A percentile compares a stretch with the other conserved stretches of the same genome.
These are phyloP conservation scores for Elachura formosa DNA, from an alignment of 2,113 vertebrate species.

Conservation along the genomic window DNA sequence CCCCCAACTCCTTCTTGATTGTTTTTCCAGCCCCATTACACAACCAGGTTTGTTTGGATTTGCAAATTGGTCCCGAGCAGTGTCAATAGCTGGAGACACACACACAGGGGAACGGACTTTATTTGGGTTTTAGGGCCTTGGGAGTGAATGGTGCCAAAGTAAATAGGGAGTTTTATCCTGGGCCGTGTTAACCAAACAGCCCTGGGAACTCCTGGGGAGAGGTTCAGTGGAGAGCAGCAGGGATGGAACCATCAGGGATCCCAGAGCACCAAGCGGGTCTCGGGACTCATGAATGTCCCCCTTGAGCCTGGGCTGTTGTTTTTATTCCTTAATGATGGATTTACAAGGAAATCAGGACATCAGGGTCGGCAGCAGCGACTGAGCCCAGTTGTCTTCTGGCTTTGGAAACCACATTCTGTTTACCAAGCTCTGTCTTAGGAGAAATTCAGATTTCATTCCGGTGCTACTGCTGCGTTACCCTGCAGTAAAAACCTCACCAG, in stretches of 20 bases:
- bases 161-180: constrained; percentile 3
- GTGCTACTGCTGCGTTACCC: neutral
- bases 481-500: neutral
- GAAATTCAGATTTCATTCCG: neutral
- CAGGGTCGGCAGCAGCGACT: neutral
- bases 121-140: constrained; percentile 41
- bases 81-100: constrained; percentile 12
- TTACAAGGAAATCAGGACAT: neutral
- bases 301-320: neutral
- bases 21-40: constrained; percentile 49
- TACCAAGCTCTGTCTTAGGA: neutral
- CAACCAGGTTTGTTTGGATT: neutral
- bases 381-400: neutral
- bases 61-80: constrained; percentile 9
- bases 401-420: neutral
- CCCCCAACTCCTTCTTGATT: constrained; percentile 35
- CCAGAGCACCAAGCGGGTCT: fast-evolving
- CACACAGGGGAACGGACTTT: neutral
- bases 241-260: neutral
- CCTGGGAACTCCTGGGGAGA: neutral
- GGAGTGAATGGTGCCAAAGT: neutral
- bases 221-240: neutral
- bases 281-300: neutral
- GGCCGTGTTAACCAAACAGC: neutral
- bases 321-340: neutral